A percentile compares a stretch with the other conserved stretches of the same genome.
Conservation (phyloP, 2,888 invertebrate species). For the Baronia brevicornis region DNA sequence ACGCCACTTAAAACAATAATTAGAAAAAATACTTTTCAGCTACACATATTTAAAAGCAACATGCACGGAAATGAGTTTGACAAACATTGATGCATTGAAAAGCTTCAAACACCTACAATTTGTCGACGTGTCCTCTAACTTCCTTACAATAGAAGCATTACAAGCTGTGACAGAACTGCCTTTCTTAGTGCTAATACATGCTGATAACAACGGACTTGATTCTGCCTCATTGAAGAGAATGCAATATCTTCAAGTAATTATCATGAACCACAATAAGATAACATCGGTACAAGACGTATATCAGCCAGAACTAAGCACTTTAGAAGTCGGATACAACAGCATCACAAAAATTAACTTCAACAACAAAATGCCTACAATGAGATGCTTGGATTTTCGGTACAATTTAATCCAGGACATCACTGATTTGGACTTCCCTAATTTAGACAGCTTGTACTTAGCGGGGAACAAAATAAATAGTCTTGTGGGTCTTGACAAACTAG, state of each 20-base stretch:
- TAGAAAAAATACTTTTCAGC: too few species aligned
- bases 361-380: slow-evolving; percentile 50
- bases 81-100: slow-evolving; percentile 64
- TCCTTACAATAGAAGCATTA: slow-evolving; percentile 57
- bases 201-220: slow-evolving; percentile 68
- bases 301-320: slow-evolving; percentile 71
- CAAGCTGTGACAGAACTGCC: slow-evolving; percentile 68
- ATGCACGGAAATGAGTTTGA: slow-evolving; percentile 63
- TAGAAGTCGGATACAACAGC: slow-evolving; percentile 72
- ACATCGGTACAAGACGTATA: slow-evolving; percentile 63
- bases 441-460: slow-evolving; percentile 85
- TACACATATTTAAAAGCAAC: slow-evolving; percentile 77
- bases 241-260: slow-evolving; percentile 77
- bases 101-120: slow-evolving; percentile 73
- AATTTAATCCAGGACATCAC: slow-evolving; percentile 61
- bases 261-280: slow-evolving; percentile 72
- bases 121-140: slow-evolving; percentile 74
- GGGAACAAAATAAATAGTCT: slow-evolving; percentile 81
- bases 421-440: slow-evolving; percentile 57
- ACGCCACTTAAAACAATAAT: too few species aligned
- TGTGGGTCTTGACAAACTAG: slow-evolving; percentile 75
- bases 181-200: slow-evolving; percentile 72
- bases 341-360: slow-evolving; percentile 44
- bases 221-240: slow-evolving; percentile 65
- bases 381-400: slow-evolving; percentile 71